Evolutionary conservation across 2,797 vertebrate genomes (phyloP), one percentile per base, ranked within the genome.

Genomic region (Coreius guichenoti): DNA sequence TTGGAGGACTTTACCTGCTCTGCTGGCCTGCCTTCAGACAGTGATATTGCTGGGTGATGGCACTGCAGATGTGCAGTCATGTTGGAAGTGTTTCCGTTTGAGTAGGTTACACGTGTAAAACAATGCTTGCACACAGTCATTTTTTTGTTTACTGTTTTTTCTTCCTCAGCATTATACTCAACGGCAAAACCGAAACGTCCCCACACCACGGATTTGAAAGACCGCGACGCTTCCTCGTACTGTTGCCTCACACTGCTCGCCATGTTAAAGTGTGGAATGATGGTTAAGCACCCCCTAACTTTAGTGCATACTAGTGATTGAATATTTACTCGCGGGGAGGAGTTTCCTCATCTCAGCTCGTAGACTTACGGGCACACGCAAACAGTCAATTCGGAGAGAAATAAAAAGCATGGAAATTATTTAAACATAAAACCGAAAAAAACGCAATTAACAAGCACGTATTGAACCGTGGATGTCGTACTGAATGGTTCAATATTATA

Each of bases 41-140:
- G 39, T 47, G 73, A 26, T 51, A 75, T 75, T n/a, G 45, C 45
- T 47, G 45, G 39, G 49, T 47, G 73, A 51, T 47, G 17, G 21
- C 39, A 4, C 72, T 9, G 47, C 45, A 56, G 74, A 76, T 76
- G 47, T 33, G 47, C 51, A 76, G 49, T 51, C 74, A 56, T 51
- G 19, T 36, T 77, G 29, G 45, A 51, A 26, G 73, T 39, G 45
- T 75, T 75, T 75, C 73, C n/a, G 29, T 45, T 45, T 45, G 43
- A 45, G 73, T 54, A 54, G 47, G 73, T 11, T 39, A 54, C 47
- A 76, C 11, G 6, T 80, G 39, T 65, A 26, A 65, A 56, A 56
- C 54, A 61, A 61, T 78, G 76, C 54, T 61, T 78, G 54, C 36
- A 39, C 76, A 61, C 51, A 67, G 58, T 80, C 21, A 80, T 39